phyloP scores from a whole-genome alignment of 2,113 vertebrate species.

The Oncorhynchus kisutch region DNA sequence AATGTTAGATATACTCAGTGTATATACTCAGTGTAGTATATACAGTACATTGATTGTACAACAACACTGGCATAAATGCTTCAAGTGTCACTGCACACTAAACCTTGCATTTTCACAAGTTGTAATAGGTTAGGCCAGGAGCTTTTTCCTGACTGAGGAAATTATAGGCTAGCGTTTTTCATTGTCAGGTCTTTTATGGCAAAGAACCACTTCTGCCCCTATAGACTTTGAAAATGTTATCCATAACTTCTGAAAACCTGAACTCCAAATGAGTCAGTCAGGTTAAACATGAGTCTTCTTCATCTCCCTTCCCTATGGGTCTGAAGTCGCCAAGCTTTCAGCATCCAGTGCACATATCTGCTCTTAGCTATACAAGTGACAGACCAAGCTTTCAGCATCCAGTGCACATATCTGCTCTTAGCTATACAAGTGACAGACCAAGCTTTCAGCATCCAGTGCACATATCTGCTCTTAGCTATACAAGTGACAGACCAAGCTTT shows the following conservation, averaged over 20 bases:
- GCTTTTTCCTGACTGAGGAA: not conserved
- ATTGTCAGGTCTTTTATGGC: no score
- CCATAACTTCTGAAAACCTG: constrained; percentile 4
- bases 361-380: constrained; percentile 23
- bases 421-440: constrained; percentile 20
- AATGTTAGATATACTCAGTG: no score
- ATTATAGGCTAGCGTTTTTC: not conserved
- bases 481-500: constrained; percentile 18
- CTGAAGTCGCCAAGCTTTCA: constrained; percentile 12
- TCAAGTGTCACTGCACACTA: no score
- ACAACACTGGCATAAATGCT: not conserved
- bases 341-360: not conserved
- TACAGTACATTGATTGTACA: not conserved
- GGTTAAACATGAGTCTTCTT: constrained; percentile 26
- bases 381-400: no score
- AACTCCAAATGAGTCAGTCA: constrained; percentile 16
- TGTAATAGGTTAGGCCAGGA: not conserved
- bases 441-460: not conserved
- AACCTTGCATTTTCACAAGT: no score
- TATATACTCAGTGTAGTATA: no score
- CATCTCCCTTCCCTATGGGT: not conserved
- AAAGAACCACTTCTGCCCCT: no score
- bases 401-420: constrained; percentile 11
- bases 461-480: constrained; percentile 23
- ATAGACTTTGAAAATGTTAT: no score